Conservation (phyloP, 1,140 invertebrate species). For the Calephelis virginiensis region DNA sequence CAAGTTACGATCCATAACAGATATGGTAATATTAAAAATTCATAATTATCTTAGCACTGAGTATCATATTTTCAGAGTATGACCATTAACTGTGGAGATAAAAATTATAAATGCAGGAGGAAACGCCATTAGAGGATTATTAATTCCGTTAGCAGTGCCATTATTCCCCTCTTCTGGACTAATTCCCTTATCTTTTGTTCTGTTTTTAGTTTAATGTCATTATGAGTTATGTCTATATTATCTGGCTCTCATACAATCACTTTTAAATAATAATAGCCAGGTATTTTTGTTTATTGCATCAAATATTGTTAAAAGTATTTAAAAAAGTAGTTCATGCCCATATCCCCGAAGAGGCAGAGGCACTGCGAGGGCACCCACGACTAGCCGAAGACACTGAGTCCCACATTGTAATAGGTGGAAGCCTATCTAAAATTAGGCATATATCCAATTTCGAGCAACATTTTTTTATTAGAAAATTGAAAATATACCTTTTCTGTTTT, state of each 20-base stretch:
- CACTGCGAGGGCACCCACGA: too few species aligned
- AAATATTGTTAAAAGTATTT: too few species aligned
- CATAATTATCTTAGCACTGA: background rate
- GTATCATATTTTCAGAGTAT: conserved; percentile 31
- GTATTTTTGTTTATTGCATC: too few species aligned
- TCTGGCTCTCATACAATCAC: background rate
- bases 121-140: conserved; percentile 51
- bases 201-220: conserved; percentile 18
- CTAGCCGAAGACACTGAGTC: too few species aligned
- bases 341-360: too few species aligned
- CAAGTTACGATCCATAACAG: background rate
- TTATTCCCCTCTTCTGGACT: conserved; percentile 16
- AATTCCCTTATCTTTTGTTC: conserved; percentile 17
- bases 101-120: conserved; percentile 51
- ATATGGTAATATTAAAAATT: background rate
- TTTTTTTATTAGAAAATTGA: too few species aligned
- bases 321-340: too few species aligned
- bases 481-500: too few species aligned
- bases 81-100: conserved; percentile 42
- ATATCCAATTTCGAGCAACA: too few species aligned
- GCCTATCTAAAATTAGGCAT: too few species aligned
- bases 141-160: conserved; percentile 42
- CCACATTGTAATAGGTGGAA: too few species aligned
- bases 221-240: conserved; percentile 13
- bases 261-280: too few species aligned